Base-by-base conservation (phyloP, 2,113 vertebrate genomes). In the Vicugna pacos region DNA sequence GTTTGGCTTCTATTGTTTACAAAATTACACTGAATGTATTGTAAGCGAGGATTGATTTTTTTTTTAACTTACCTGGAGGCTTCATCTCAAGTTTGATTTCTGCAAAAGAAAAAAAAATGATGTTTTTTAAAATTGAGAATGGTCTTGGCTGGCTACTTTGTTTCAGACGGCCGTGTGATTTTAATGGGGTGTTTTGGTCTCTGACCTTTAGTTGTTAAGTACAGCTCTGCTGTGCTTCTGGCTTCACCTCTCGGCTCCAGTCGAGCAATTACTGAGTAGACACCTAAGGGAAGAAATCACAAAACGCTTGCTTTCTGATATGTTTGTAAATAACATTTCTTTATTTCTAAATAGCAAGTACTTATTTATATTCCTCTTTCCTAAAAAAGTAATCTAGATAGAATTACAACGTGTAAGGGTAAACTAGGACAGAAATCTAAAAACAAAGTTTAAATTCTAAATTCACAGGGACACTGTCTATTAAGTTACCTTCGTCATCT, bases 201-300 rank as follows among this genome's bases (percentile, higher is more conserved):
- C 98, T 97, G 8, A 99, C 99, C 99, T 99, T 99, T 99, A 16
- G 99, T 99, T 72, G 99, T 99, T 64, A 99, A 98, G 97, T 99
- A 99, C 89, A 99, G 99, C 91, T 99, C 99, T 83, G 99, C 99
- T 13, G 99, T 99, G 98, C 99, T 99, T 97, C 99, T 99, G 76
- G 99, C 99, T 98, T 99, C 99, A 95, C 99, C 99, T 98, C 99
- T 98, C 12, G 99, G 99, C 91, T 99, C 99, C 97, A 99, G 99
- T 89, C 99, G 99, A 98, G 99, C 99, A 98, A 99, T 99, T 95
- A 99, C 99, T 87, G 99, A 99, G 98, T 99, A 99, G 65, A 99
- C 99, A 97, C 99, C 99, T 99, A 98, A 46, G 96, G 96, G 87
- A 98, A 97, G 96, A 94, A 95, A 93, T 32, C 56, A 95, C 28